Conservation (phyloP, 2,888 invertebrate genomes). For the Macropis europaea region DNA sequence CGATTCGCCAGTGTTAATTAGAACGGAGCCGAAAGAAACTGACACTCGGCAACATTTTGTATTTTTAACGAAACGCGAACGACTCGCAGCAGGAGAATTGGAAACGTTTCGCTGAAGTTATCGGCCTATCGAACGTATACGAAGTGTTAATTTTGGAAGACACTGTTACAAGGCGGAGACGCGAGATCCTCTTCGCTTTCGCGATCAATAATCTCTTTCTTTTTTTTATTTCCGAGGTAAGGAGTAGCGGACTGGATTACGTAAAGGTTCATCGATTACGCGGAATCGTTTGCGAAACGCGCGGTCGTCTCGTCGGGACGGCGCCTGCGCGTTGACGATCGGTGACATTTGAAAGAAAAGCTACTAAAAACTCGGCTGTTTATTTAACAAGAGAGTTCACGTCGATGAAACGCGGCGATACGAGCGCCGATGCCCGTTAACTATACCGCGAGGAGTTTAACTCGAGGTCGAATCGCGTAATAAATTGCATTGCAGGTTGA, state of each 20-base stretch:
- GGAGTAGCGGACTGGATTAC: no score
- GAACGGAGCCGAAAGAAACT: slow-evolving; percentile 7
- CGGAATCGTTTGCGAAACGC: slow-evolving; percentile 16
- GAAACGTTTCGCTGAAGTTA: no score
- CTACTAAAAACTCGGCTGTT: slow-evolving; percentile 36
- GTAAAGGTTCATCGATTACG: slow-evolving; percentile 15
- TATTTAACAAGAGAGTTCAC: slow-evolving; percentile 38
- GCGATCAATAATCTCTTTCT: no score
- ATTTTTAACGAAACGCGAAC: not conserved
- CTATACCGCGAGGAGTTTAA: slow-evolving; percentile 57
- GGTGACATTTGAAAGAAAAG: slow-evolving; percentile 38
- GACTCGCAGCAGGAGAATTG: no score
- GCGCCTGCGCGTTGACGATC: slow-evolving; percentile 22
- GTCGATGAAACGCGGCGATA: slow-evolving; percentile 56
- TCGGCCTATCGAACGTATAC: no score
- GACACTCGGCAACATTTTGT: not conserved
- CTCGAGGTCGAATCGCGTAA: slow-evolving; percentile 61
- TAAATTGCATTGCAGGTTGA: slow-evolving; percentile 61
- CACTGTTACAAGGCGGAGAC: no score
- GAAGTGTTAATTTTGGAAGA: no score
- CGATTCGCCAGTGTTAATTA: slow-evolving; percentile 33
- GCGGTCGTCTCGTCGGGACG: slow-evolving; percentile 36
- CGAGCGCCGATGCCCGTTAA: slow-evolving; percentile 39
- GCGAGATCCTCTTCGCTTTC: no score
- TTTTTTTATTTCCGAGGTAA: no score